Percentiles rank a stretch among this genome's conserved stretches.
These are phyloP conservation scores for Allolobophora icterica DNA, from an alignment of 2,888 invertebrate species.

Conservation along the genomic window DNA sequence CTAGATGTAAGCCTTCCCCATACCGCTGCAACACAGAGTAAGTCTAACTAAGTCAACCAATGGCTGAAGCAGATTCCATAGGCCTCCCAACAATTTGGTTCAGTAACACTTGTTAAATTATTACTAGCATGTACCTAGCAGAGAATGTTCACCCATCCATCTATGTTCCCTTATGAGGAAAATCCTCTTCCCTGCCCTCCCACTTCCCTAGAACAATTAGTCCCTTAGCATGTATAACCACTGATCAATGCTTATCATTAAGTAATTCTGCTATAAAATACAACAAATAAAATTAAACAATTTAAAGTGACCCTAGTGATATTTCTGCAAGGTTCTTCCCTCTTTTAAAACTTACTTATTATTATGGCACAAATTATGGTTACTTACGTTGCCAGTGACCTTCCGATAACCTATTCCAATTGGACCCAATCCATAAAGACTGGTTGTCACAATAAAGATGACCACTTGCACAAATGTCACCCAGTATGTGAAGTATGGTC, in stretches of 20 bases:
- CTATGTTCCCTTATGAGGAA: neutral
- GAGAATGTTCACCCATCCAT: no score
- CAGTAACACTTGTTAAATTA: no score
- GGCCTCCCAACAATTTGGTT: no score
- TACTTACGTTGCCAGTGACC: neutral
- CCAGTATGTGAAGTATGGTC: slow-evolving; percentile 99
- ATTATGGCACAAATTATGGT: no score
- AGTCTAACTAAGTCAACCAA: no score
- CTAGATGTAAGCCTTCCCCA: no score
- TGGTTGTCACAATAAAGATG: slow-evolving; percentile 84
- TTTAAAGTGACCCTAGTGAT: neutral
- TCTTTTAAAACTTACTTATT: no score
- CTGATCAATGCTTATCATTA: neutral
- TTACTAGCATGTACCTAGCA: no score
- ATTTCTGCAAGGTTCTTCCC: neutral
- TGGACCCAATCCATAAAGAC: slow-evolving; percentile 93
- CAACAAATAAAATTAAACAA: neutral
- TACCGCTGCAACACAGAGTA: no score
- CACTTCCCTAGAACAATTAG: neutral
- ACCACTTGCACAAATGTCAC: slow-evolving; percentile 93
- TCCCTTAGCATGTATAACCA: neutral
- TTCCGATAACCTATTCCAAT: slow-evolving; percentile 70
- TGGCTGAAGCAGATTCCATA: no score
- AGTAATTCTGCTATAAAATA: neutral
- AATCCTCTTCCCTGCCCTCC: neutral